These are phyloP conservation scores for Ahaetulla prasina DNA, from an alignment of 2,113 vertebrate genomes.

Conservation along the genomic window DNA sequence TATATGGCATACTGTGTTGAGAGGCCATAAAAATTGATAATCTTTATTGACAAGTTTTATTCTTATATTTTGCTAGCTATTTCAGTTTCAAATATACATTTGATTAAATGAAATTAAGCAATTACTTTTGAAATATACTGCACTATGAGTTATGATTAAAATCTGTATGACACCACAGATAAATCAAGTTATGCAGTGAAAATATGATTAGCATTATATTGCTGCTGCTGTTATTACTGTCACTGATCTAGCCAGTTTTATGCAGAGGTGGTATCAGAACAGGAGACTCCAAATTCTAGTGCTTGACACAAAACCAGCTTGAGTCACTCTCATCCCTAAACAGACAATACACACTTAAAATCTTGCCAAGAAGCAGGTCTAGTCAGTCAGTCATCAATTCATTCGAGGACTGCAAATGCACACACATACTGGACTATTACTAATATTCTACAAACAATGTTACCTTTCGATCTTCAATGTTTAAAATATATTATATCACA, in stretches of 20 bases:
- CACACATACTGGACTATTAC: no score
- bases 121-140: neutral
- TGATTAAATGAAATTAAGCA: neutral
- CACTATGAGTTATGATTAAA: neutral
- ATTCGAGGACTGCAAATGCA: neutral
- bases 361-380: neutral
- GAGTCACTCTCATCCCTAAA: neutral
- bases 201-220: neutral
- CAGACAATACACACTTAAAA: neutral
- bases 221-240: neutral
- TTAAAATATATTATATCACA: neutral
- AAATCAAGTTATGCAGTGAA: neutral
- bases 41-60: neutral
- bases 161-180: neutral
- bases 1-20: neutral
- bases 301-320: neutral
- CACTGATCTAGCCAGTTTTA: neutral
- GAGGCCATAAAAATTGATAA: neutral
- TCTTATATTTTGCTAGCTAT: neutral
- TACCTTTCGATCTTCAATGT: neutral
- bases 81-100: neutral
- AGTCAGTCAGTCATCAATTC: neutral
- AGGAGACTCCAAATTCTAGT: neutral
- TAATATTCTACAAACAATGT: neutral
- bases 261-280: neutral